A percentile compares a stretch with the other conserved stretches of the same genome.
Conservation (phyloP, 2,888 invertebrate species). For the Drosophila mimetica region DNA sequence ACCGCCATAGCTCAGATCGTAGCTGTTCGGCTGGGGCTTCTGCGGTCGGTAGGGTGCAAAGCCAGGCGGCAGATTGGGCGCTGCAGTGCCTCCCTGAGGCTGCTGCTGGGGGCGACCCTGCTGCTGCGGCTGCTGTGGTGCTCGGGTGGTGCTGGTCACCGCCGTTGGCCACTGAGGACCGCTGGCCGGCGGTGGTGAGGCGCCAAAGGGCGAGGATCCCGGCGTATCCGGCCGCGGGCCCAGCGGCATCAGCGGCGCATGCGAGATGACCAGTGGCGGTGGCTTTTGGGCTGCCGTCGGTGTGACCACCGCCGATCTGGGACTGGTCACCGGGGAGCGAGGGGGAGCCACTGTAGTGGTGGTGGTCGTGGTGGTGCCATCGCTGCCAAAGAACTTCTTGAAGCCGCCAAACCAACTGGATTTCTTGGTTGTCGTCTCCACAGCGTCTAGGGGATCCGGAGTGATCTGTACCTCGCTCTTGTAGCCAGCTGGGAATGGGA, state of each 20-base stretch:
- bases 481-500: slow-evolving; percentile 66
- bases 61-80: slow-evolving; percentile 68
- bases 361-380: slow-evolving; percentile 59
- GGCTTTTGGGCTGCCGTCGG: slow-evolving; percentile 61
- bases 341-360: neutral
- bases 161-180: slow-evolving; percentile 73
- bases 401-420: slow-evolving; percentile 81
- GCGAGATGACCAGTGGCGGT: slow-evolving; percentile 74
- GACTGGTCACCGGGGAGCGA: neutral
- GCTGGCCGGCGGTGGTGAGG: slow-evolving; percentile 27
- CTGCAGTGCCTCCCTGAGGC: slow-evolving; percentile 40
- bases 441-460: slow-evolving; percentile 68
- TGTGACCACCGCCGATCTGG: slow-evolving; percentile 16
- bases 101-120: slow-evolving; percentile 36
- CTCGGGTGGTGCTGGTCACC: slow-evolving; percentile 6
- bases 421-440: slow-evolving; percentile 75
- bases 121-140: neutral
- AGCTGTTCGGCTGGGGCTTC: slow-evolving; percentile 79
- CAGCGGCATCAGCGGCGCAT: slow-evolving; percentile 78
- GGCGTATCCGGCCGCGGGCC: slow-evolving; percentile 82
- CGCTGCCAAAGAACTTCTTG: slow-evolving; percentile 77
- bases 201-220: slow-evolving; percentile 72
- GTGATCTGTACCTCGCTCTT: slow-evolving; percentile 79
- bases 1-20: slow-evolving; percentile 81
- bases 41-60: slow-evolving; percentile 77